These are phyloP conservation scores for Meda fulgida DNA, from an alignment of 2,797 vertebrate genomes.

Conservation along the genomic window DNA sequence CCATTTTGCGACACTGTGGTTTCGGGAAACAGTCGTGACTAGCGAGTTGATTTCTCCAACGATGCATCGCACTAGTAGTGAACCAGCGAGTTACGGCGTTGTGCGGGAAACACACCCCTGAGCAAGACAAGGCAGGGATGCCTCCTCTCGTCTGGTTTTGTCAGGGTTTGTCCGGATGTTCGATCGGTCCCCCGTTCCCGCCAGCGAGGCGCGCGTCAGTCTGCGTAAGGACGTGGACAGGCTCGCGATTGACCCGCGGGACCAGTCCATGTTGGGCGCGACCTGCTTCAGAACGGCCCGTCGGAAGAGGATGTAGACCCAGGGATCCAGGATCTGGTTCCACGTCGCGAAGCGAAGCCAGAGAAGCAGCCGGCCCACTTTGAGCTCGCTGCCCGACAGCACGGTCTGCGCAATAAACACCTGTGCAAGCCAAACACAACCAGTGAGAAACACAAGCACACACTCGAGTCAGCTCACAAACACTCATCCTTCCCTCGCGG, in stretches of 20 bases:
- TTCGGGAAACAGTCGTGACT: too few relatives aligned
- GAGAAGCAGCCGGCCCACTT: conserved; percentile 76
- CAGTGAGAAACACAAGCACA: too few relatives aligned
- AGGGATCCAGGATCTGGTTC: conserved; percentile 97
- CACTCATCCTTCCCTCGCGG: too few relatives aligned
- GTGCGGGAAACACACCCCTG: too few relatives aligned
- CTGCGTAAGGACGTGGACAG: conserved; percentile 76
- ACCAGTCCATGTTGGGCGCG: conserved; percentile 77
- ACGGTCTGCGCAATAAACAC: conserved; percentile 86
- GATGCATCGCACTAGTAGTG: too few relatives aligned
- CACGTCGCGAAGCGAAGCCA: conserved; percentile 91
- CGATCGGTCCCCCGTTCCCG: neutral
- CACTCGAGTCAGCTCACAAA: too few relatives aligned
- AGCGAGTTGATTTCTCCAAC: too few relatives aligned
- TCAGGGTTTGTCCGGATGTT: neutral
- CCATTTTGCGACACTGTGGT: too few relatives aligned
- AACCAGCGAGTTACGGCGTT: too few relatives aligned
- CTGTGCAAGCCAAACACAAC: conserved; percentile 51
- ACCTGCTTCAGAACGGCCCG: conserved; percentile 84
- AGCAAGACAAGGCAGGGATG: neutral
- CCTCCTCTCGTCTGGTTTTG: conserved; percentile 34
- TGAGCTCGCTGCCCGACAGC: conserved; percentile 62
- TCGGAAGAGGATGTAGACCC: conserved; percentile 96
- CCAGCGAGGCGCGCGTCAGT: conserved; percentile 67
- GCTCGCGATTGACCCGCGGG: conserved; percentile 76